Percentiles rank a stretch among this genome's conserved stretches.
phyloP scores from a whole-genome alignment of 2,113 vertebrate genomes.

The Ctenodactylus gundi region DNA sequence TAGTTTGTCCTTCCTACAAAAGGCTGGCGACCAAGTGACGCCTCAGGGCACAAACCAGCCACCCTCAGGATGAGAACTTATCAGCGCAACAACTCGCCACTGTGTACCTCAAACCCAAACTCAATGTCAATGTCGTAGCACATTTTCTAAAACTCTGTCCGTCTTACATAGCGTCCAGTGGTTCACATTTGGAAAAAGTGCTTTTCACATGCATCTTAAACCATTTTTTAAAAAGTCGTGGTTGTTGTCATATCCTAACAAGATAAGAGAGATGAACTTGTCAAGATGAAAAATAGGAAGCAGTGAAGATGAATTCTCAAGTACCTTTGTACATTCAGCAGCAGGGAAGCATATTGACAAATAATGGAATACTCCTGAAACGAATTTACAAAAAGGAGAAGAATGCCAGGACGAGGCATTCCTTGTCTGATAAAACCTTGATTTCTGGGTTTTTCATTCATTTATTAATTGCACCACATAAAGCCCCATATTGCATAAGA shows the following conservation, averaged over 20 bases:
- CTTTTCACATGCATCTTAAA: neutral
- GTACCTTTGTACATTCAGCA: neutral
- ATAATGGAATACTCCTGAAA: neutral
- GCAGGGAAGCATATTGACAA: neutral
- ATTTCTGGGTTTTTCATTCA: constrained; percentile 53
- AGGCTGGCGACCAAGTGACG: neutral
- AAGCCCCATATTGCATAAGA: constrained; percentile 40
- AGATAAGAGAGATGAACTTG: neutral
- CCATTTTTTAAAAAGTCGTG: neutral
- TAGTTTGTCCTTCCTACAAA: neutral
- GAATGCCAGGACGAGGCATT: neutral
- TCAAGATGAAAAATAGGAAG: neutral
- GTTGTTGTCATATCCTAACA: neutral
- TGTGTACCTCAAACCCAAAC: neutral
- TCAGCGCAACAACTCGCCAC: neutral
- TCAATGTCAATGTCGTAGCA: neutral
- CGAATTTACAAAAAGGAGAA: neutral
- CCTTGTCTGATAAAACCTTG: constrained; percentile 56
- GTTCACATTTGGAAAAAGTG: neutral
- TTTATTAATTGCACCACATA: constrained; percentile 62
- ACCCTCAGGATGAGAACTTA: neutral
- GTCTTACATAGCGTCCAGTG: neutral
- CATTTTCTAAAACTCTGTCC: neutral
- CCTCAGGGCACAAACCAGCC: neutral
- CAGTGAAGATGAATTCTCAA: neutral